Base-by-base conservation (phyloP, 2,888 invertebrate genomes). In the Lissocephala sabroskyi region DNA sequence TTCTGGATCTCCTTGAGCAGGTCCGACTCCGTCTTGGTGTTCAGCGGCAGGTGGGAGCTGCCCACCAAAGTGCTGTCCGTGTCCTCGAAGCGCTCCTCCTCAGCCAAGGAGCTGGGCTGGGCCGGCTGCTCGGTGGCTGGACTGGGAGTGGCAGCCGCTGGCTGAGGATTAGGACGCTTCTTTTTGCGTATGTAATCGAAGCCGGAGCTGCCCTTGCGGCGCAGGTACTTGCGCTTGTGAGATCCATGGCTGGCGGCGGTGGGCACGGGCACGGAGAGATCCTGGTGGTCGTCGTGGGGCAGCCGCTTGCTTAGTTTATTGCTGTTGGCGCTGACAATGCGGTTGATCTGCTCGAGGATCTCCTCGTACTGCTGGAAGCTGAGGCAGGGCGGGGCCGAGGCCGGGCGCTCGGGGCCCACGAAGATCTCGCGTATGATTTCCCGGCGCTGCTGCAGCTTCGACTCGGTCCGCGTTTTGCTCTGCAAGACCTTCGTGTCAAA, bases 121-220 rank as follows among this genome's bases (percentile, higher is more conserved):
- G 7, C 7, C 10, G 2, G n/a, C 2, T 35, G 13, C 19, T 18
- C 30, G 30, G 29, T 30, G 2, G 4, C 10, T 10, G 28, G 14
- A 2, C 6, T 14, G 9, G 4, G 16, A 18, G 18, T 18, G 16
- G 19, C 13, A n/a, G 17, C n/a, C 3, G 19, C 28, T 29, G 30
- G 43, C 32, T 66, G 47, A 3, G 51, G 50, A 0, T 58, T 44
- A 1, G 89, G 88, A 79, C 93, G 93, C 83, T 95, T 95, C 86
- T 94, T 95, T 79, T 95, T 95, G 28, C 94, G 87, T 54, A 95
- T 93, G 62, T 95, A 95, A 86, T 95, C 95, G 82, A 95, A 95
- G 1, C 85, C 85, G 3, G 85, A 85, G 53, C 85, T 85, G 4
- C 83, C 82, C 56, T 84, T 84, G n/a, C 83, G 70, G 0, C 83